Conservation (phyloP, 2,797 vertebrate genomes). For the Poeciliopsis gracilis region DNA sequence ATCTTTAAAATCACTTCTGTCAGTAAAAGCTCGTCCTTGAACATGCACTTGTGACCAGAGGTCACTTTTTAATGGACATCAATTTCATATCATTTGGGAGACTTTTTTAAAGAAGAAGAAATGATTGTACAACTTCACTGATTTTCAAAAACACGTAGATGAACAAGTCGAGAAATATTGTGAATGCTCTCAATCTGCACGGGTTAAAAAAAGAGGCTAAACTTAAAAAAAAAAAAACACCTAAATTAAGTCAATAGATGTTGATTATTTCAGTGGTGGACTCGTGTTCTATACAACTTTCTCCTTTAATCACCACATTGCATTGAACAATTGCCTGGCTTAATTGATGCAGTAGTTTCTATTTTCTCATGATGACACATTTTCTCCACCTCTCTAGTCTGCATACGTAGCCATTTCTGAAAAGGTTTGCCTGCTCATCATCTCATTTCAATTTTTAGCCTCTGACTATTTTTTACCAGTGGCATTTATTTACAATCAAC, state of each 20-base stretch:
- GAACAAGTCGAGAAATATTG: neutral
- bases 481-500: neutral
- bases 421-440: neutral
- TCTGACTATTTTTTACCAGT: neutral
- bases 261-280: neutral
- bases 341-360: neutral
- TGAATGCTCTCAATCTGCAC: neutral
- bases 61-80: neutral
- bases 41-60: neutral
- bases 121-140: neutral
- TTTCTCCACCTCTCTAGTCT: neutral
- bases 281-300: neutral
- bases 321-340: neutral
- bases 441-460: neutral
- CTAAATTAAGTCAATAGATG: neutral
- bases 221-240: neutral
- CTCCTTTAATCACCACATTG: neutral
- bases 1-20: neutral
- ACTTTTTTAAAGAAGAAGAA: neutral
- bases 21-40: neutral
- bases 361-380: neutral
- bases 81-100: neutral
- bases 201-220: neutral
- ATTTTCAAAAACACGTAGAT: neutral
- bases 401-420: neutral